Evolutionary conservation across 2,888 invertebrate species (phyloP).

Genomic region (Drosophila parthenogenetica): DNA sequence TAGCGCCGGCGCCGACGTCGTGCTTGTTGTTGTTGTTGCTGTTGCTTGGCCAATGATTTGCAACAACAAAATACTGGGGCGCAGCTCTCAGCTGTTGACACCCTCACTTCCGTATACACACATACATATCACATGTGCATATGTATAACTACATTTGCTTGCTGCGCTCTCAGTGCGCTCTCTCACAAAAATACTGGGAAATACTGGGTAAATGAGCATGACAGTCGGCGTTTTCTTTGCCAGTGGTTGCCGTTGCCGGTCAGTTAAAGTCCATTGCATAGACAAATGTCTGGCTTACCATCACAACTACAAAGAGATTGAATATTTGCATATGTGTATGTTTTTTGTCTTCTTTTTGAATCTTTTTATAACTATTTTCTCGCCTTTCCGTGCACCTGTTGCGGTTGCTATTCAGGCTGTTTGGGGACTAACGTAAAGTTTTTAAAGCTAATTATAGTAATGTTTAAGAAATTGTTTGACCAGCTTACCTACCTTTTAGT

Average conservation of each 20-base stretch:
- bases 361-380: conserved; percentile 32
- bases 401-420: conserved; percentile 13
- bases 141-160: conserved; percentile 3
- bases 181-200: conserved; percentile 52
- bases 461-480: no score
- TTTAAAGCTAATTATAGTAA: no score
- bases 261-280: conserved; percentile 16
- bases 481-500: neutral
- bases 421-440: neutral
- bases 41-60: conserved; percentile 59
- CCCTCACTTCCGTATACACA: conserved; percentile 35
- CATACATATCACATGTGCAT: no score
- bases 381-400: conserved; percentile 61
- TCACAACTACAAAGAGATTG: neutral
- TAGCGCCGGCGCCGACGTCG: conserved; percentile 49
- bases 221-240: conserved; percentile 49
- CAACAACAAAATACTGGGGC: conserved; percentile 64
- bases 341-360: conserved; percentile 6
- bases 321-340: conserved; percentile 3
- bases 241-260: conserved; percentile 20
- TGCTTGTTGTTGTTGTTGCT: conserved; percentile 22
- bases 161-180: conserved; percentile 9
- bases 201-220: conserved; percentile 49
- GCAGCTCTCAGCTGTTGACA: conserved; percentile 74
- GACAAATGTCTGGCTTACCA: conserved; percentile 11